Evolutionary conservation across 2,888 invertebrate species (phyloP).

Genomic region (Caenorhabditis becei): DNA sequence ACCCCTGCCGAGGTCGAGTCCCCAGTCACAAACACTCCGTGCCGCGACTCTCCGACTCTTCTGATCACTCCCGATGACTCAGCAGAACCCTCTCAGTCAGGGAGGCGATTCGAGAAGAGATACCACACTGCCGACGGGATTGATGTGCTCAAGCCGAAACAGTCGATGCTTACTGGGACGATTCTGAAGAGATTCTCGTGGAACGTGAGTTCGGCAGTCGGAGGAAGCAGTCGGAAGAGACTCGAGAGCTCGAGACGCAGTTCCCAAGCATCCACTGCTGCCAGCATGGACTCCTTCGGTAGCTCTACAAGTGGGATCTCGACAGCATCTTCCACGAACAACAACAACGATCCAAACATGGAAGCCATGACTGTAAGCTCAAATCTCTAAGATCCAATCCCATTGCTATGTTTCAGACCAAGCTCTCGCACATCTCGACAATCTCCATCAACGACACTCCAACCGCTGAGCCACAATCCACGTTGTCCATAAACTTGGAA

Average conservation of each 20-base stretch:
- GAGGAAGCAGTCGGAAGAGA: conserved; percentile 66
- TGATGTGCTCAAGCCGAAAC: conserved; percentile 82
- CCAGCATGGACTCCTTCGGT: conserved; percentile 78
- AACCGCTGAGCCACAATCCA: conserved; percentile 34
- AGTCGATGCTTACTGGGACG: conserved; percentile 58
- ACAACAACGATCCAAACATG: conserved; percentile 51
- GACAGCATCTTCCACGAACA: conserved; percentile 69
- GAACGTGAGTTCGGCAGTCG: conserved; percentile 69
- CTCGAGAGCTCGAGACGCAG: conserved; percentile 72
- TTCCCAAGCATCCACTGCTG: conserved; percentile 75
- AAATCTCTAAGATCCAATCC: background rate
- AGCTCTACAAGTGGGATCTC: conserved; percentile 81
- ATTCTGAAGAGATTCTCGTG: conserved; percentile 73
- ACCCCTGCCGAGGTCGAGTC: conserved; percentile 27
- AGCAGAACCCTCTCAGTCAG: conserved; percentile 54
- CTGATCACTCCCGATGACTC: conserved; percentile 63
- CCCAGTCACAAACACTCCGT: conserved; percentile 30
- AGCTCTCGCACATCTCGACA: conserved; percentile 61
- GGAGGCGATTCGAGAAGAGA: conserved; percentile 71
- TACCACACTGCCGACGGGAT: conserved; percentile 85
- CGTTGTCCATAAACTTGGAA: conserved; percentile 47
- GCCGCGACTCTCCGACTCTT: conserved; percentile 61
- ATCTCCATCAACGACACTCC: conserved; percentile 61
- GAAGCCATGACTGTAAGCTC: conserved; percentile 35
- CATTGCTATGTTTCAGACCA: conserved; percentile 49